These are phyloP conservation scores for Threskiornis aethiopicus DNA, from an alignment of 2,797 vertebrate genomes.

Conservation along the genomic window DNA sequence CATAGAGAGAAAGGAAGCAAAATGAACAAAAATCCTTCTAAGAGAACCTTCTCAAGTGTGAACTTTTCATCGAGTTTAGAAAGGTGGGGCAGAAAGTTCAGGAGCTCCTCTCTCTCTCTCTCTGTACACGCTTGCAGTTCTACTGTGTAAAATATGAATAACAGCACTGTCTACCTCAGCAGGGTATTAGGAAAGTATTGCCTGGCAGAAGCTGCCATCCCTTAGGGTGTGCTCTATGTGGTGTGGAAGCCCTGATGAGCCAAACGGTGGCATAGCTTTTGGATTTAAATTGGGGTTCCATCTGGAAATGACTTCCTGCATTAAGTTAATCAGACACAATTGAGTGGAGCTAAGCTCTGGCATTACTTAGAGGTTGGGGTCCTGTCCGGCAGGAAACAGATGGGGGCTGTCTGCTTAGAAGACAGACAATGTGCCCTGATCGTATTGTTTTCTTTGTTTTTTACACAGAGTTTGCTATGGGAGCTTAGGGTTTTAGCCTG, in stretches of 20 bases:
- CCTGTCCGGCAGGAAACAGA: background rate
- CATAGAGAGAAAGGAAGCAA: background rate
- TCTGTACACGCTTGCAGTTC: background rate
- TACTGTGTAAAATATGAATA: background rate
- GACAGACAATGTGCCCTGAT: background rate
- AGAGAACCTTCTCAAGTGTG: background rate
- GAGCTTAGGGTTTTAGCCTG: background rate
- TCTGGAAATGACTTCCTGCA: constrained; percentile 31
- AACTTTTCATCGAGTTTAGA: background rate
- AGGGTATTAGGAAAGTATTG: background rate
- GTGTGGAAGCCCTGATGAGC: background rate
- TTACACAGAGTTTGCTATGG: background rate
- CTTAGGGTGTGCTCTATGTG: background rate
- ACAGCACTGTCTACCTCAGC: background rate
- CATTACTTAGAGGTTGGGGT: background rate
- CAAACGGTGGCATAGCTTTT: constrained; percentile 1
- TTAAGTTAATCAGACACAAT: constrained; percentile 35
- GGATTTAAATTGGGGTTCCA: constrained; percentile 26
- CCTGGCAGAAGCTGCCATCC: background rate
- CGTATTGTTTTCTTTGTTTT: background rate
- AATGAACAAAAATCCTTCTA: background rate
- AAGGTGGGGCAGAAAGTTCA: background rate
- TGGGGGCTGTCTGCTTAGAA: background rate
- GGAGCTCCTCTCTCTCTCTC: background rate
- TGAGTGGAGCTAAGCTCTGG: constrained; percentile 8